A percentile compares a stretch with the other conserved stretches of the same genome.
Evolutionary conservation across 64 coral and sea anemone genomes (phyloP).

Genomic region (Dendronephthya gigantea): DNA sequence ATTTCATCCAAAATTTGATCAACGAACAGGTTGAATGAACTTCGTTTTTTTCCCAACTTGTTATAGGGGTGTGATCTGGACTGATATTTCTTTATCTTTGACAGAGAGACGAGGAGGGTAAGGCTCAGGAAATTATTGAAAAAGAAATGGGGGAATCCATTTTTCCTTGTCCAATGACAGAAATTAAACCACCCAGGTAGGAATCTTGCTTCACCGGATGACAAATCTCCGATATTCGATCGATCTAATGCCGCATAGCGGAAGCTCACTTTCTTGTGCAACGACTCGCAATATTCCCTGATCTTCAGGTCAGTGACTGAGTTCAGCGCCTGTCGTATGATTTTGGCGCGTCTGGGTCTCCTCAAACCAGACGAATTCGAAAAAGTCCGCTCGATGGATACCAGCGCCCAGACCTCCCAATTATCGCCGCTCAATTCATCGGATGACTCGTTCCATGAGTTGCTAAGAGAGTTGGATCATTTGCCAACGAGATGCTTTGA

Average conservation of each 20-base stretch:
- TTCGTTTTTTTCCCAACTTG: background rate
- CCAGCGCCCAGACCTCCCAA: conserved; percentile 49
- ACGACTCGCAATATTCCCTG: no score
- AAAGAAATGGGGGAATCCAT: conserved; percentile 29
- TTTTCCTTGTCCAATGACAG: conserved; percentile 55
- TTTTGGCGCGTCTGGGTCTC: conserved; percentile 65
- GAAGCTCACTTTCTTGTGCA: no score
- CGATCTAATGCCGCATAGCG: background rate
- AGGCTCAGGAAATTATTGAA: conserved; percentile 46
- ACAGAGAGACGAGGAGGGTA: conserved; percentile 62
- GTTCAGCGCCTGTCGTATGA: conserved; percentile 50
- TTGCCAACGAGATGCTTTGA: conserved; percentile 70
- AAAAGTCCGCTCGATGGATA: conserved; percentile 32
- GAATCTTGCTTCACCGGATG: background rate
- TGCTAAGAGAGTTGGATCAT: conserved; percentile 50
- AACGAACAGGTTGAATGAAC: background rate
- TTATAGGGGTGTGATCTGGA: background rate
- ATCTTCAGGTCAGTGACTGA: conserved; percentile 54
- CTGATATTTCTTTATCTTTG: background rate
- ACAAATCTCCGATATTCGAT: no score
- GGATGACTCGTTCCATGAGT: conserved; percentile 40
- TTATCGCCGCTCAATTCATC: conserved; percentile 45
- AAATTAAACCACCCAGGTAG: conserved; percentile 59
- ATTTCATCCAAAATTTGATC: background rate
- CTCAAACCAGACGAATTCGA: conserved; percentile 26